Evolutionary conservation across 1,140 invertebrate genomes (phyloP), one percentile per base, ranked within the genome.

Genomic region (Antheraea pernyi): DNA sequence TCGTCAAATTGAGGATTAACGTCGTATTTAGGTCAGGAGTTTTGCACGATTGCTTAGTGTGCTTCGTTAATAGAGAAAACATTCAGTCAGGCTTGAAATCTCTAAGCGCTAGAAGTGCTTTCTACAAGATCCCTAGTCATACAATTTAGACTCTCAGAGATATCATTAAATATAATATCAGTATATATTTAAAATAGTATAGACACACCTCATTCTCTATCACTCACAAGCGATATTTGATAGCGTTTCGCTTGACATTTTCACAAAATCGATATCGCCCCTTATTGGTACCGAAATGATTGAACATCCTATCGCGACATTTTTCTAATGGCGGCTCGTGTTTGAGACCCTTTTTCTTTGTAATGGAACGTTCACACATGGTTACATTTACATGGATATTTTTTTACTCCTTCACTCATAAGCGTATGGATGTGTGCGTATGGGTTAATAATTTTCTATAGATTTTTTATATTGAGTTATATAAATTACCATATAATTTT

Each of bases 231-330:
- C 78, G 85, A 85, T 82, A 89, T 86, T 85, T 78, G 83, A 86
- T 85, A 84, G 73, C 83, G 76, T 73, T 67, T 81, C 73, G 79
- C 72, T 79, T 87, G 85, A 88, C 86, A 88, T 91, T 90, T 88
- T 86, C 79, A 80, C 83, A 86, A 88, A 91, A 91, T 89, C 87
- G 88, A 91, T 91, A 83, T 61, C 89, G 75, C 89, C 87, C 89
- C 88, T 90, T 90, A 91, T 91, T 91, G 89, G 88, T 88, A 89
- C 72, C 85, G 84, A 90, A 89, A 91, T 91, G 88, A 91, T 91
- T 91, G 89, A 91, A 90, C 87, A 91, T 91, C 85, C 88, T 90
- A 91, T 89, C 88, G 88, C 80, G 88, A 90, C 88, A 86, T 91
- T 91, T 89, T 89, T 91, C 89, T 91, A 91, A 91, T 91, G 89